Percentiles rank a stretch among this genome's conserved stretches.
Conservation (phyloP, 2,888 invertebrate species). For the Volucella inflata region DNA sequence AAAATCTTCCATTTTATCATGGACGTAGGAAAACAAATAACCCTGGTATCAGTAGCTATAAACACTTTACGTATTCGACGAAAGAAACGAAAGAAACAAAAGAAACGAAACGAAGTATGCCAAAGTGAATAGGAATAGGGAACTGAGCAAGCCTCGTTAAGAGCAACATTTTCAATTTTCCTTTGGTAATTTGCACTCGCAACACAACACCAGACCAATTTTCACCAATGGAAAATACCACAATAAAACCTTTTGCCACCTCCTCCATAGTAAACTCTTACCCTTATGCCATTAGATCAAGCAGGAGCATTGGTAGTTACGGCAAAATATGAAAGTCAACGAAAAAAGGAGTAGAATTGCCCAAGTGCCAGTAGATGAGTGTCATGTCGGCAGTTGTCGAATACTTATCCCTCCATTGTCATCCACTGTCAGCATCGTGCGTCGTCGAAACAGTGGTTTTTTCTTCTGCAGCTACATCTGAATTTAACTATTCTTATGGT, state of each 20-base stretch:
- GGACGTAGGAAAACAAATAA: conserved; percentile 19
- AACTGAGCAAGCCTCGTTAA: conserved; percentile 51
- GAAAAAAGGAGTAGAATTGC: conserved; percentile 16
- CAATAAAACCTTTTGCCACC: conserved; percentile 60
- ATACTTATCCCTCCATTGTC: conserved; percentile 43
- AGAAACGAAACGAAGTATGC: conserved; percentile 8
- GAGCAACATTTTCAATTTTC: conserved; percentile 69
- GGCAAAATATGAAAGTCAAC: conserved; percentile 33
- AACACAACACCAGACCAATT: conserved; percentile 50
- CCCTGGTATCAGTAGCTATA: conserved; percentile 40
- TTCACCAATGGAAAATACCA: conserved; percentile 61
- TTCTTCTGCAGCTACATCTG: conserved; percentile 13
- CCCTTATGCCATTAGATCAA: conserved; percentile 55
- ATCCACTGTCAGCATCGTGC: background rate
- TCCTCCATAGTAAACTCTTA: background rate
- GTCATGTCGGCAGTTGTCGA: conserved; percentile 62
- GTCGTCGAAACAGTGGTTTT: no score
- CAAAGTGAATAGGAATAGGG: conserved; percentile 19
- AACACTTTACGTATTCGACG: conserved; percentile 52
- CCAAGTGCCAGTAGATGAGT: conserved; percentile 60
- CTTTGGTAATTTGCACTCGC: conserved; percentile 64
- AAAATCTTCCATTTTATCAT: conserved; percentile 7
- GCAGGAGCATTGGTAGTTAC: conserved; percentile 59
- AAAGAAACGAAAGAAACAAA: background rate
- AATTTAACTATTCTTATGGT: conserved; percentile 40